Conservation (phyloP, 2,797 vertebrate species). For the Sphenopsis melanotis region DNA sequence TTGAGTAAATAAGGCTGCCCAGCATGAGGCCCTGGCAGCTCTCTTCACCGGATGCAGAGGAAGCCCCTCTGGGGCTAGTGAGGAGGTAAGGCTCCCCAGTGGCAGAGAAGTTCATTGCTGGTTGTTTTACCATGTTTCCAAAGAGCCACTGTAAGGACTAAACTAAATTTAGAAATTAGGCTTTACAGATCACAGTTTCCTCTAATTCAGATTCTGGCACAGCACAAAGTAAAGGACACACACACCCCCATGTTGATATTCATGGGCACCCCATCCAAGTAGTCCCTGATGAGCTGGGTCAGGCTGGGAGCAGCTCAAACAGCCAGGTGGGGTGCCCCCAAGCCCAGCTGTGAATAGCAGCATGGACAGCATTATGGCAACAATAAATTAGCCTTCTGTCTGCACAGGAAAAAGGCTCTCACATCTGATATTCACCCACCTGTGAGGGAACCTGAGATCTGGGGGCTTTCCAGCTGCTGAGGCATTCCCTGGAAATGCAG, state of each 20-base stretch:
- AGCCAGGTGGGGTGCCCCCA: neutral
- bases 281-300: neutral
- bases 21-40: neutral
- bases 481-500: neutral
- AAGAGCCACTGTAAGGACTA: neutral
- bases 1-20: conserved; percentile 32
- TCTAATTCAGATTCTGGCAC: neutral
- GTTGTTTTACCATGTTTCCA: neutral
- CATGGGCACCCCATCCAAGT: neutral
- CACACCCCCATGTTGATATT: fast-evolving
- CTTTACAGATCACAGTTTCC: neutral
- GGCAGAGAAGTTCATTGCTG: neutral
- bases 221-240: neutral
- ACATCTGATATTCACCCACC: neutral
- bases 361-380: neutral
- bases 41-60: neutral
- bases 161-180: neutral
- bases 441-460: neutral
- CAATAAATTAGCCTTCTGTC: neutral
- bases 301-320: neutral
- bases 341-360: neutral
- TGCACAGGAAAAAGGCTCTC: neutral
- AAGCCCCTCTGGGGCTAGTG: neutral
- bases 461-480: neutral
- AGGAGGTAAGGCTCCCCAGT: neutral